Evolutionary conservation across 2,797 vertebrate genomes (phyloP), one percentile per base, ranked within the genome.

Genomic region (Spinus olivaceus): DNA sequence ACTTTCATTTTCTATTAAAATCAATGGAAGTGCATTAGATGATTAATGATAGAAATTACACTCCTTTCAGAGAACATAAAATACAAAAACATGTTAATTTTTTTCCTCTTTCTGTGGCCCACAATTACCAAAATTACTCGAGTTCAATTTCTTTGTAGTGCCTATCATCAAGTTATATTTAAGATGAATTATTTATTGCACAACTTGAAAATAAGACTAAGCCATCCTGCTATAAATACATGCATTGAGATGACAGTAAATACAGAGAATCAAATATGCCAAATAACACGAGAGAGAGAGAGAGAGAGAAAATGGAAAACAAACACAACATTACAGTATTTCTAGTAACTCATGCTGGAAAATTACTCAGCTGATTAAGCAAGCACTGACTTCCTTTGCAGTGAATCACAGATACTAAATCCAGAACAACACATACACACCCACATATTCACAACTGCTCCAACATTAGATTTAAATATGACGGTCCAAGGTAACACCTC

Each of bases 31-130:
- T 76, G 64, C 67, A 90, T 92, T 86, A 94, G 82, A 95, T 94
- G 91, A 96, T 96, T 94, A 96, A 96, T 96, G 66, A 65, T 19
- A 96, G 66, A 96, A 95, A 97, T 95, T 92, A 91, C 44, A 56
- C 60, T 79, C 59, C 64, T 90, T 86, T 92, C 92, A 92, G 44
- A 76, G 74, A 84, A 74, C 60, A 77, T 70, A 92, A 92, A 94
- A 95, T 13, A 88, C 60, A 96, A 84, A 93, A 82, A 66, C 53
- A 83, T 8, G 49, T 46, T 88, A 90, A 79, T 81, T 84, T 81
- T 80, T 71, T 46, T 14, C 30, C 23, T 51, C 46, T 51, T 88
- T 84, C 70, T 73, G 49, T 80, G 81, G 64, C 39, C 78, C 53
- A 47, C 66, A 73, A 91, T 94, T 92, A 86, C 87, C 80, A 73